These are phyloP conservation scores for Dendropsophus ebraccatus DNA, from an alignment of 2,113 vertebrate species.

Conservation along the genomic window DNA sequence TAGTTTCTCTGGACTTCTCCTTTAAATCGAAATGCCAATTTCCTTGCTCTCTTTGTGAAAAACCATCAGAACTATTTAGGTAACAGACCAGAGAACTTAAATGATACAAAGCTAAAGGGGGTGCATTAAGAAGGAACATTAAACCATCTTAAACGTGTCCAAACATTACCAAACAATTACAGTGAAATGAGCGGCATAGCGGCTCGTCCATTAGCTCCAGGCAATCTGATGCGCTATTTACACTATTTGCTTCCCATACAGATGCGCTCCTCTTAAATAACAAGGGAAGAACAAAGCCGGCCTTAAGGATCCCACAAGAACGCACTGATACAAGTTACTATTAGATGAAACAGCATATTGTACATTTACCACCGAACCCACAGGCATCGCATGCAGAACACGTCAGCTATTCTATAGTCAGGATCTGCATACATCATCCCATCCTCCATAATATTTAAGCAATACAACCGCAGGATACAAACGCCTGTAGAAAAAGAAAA, in stretches of 20 bases:
- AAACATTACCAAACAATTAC: conserved; percentile 8
- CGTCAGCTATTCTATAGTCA: neutral
- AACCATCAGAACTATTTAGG: neutral
- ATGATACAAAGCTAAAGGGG: neutral
- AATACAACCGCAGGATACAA: too few species aligned
- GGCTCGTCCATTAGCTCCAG: neutral
- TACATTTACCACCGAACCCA: neutral
- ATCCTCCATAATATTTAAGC: neutral
- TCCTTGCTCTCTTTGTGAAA: too few species aligned
- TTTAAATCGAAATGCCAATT: too few species aligned
- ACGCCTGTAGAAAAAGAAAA: neutral
- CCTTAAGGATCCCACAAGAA: neutral
- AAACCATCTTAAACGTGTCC: neutral
- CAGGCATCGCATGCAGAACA: neutral
- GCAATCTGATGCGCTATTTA: neutral
- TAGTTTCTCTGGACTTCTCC: too few species aligned
- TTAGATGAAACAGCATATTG: neutral
- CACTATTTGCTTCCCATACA: neutral
- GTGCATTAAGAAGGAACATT: neutral
- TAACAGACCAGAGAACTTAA: neutral
- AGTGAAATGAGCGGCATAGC: neutral
- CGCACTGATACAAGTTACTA: neutral
- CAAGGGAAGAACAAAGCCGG: neutral
- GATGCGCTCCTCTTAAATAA: too few species aligned
- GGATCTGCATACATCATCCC: neutral